Conservation (phyloP, 1,140 invertebrate genomes). For the Drosophila ficusphila region DNA sequence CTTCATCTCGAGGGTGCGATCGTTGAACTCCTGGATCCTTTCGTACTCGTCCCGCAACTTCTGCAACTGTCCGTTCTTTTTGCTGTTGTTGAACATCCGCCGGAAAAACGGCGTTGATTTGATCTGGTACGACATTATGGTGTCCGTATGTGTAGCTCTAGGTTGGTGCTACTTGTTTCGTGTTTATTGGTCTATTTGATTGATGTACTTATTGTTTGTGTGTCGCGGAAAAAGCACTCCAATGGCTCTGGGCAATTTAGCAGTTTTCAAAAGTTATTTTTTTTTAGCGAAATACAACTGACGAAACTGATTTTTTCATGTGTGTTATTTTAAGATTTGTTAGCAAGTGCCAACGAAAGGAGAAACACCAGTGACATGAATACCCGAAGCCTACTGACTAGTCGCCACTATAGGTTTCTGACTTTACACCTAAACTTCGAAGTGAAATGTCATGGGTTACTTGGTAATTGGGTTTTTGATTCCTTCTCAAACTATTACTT, state of each 20-base stretch:
- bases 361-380: not conserved
- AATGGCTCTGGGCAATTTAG: slow-evolving; percentile 41
- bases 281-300: not conserved
- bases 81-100: slow-evolving; percentile 71
- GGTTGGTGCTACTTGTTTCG: too few species aligned
- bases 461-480: too few species aligned
- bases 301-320: slow-evolving; percentile 25
- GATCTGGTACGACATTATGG: slow-evolving; percentile 81
- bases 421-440: too few species aligned
- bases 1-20: slow-evolving; percentile 75
- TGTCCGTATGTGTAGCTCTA: too few species aligned
- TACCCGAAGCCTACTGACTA: slow-evolving; percentile 6
- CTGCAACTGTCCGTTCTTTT: slow-evolving; percentile 71
- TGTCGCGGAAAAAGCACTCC: too few species aligned
- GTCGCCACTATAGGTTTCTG: not conserved
- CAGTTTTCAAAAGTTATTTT: slow-evolving; percentile 26
- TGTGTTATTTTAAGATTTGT: slow-evolving; percentile 26
- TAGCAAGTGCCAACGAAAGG: not conserved
- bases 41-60: slow-evolving; percentile 72
- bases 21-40: slow-evolving; percentile 74
- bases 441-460: too few species aligned
- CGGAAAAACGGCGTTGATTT: slow-evolving; percentile 72
- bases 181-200: not conserved
- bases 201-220: too few species aligned
- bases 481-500: too few species aligned